Percentiles rank a stretch among this genome's conserved stretches.
Evolutionary conservation across 2,113 vertebrate species (phyloP).

Genomic region (Pachypanchax playfairii): DNA sequence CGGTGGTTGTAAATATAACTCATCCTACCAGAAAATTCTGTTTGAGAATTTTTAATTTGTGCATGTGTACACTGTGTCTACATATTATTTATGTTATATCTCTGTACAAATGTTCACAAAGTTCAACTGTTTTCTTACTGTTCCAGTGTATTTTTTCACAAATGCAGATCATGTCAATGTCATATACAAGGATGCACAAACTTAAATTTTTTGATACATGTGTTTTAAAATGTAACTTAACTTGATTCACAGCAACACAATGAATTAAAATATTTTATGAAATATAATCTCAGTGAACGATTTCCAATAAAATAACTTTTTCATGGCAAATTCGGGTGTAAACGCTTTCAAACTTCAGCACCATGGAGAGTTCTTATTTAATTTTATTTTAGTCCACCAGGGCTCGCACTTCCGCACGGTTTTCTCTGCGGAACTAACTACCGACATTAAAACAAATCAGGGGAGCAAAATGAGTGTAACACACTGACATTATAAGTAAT

Average conservation of each 20-base stretch:
- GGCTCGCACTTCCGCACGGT: conserved; percentile 38
- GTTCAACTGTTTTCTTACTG: too few relatives aligned
- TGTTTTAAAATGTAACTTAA: not conserved
- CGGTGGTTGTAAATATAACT: not conserved
- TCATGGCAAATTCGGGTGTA: too few relatives aligned
- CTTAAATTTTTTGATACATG: too few relatives aligned
- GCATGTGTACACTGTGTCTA: too few relatives aligned
- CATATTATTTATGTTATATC: too few relatives aligned
- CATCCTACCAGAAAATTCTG: not conserved
- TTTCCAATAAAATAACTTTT: too few relatives aligned
- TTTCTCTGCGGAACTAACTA: conserved; percentile 50
- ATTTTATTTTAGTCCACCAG: conserved; percentile 39
- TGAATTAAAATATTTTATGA: too few relatives aligned
- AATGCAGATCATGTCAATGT: too few relatives aligned
- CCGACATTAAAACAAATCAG: not conserved
- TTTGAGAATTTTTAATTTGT: not conserved
- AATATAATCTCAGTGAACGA: too few relatives aligned
- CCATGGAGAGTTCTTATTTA: conserved; percentile 70
- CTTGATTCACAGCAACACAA: not conserved
- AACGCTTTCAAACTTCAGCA: conserved; percentile 55
- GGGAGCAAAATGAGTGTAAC: conserved; percentile 50
- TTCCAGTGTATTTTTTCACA: too few relatives aligned
- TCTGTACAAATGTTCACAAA: too few relatives aligned
- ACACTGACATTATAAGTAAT: conserved; percentile 21
- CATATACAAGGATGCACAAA: too few relatives aligned